phyloP scores from a whole-genome alignment of 1,140 invertebrate genomes.

The Batillaria attramentaria region DNA sequence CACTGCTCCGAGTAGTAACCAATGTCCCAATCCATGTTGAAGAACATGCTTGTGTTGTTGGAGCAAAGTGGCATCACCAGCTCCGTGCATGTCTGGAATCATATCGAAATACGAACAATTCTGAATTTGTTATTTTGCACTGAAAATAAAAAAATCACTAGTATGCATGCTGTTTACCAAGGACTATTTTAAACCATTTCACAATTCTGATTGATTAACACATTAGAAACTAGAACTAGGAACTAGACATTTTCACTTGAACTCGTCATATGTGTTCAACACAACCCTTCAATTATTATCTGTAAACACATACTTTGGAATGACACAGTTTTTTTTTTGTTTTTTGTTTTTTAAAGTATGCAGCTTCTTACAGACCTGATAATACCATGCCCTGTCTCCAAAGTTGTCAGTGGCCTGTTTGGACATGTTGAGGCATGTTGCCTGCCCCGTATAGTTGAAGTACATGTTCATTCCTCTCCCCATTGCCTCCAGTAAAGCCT shows the following conservation, averaged over 20 bases:
- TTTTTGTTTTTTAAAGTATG: neutral
- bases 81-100: slow-evolving; percentile 84
- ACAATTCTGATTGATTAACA: no score
- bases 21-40: slow-evolving; percentile 83
- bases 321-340: no score
- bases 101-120: neutral
- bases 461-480: slow-evolving; percentile 82
- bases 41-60: slow-evolving; percentile 88
- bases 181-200: no score
- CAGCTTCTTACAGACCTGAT: slow-evolving; percentile 75
- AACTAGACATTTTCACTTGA: neutral
- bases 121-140: no score
- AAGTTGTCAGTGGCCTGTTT: slow-evolving; percentile 71
- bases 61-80: slow-evolving; percentile 96
- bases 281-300: neutral
- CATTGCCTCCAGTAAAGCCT: slow-evolving; percentile 77
- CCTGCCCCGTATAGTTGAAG: slow-evolving; percentile 84
- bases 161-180: no score
- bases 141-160: no score
- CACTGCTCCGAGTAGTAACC: slow-evolving; percentile 64
- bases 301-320: no score
- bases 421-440: slow-evolving; percentile 57
- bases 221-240: neutral
- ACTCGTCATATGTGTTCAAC: neutral
- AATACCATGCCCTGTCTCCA: slow-evolving; percentile 83